These are phyloP conservation scores for Protobothrops flavoviridis DNA, from an alignment of 2,113 vertebrate genomes.

Conservation along the genomic window DNA sequence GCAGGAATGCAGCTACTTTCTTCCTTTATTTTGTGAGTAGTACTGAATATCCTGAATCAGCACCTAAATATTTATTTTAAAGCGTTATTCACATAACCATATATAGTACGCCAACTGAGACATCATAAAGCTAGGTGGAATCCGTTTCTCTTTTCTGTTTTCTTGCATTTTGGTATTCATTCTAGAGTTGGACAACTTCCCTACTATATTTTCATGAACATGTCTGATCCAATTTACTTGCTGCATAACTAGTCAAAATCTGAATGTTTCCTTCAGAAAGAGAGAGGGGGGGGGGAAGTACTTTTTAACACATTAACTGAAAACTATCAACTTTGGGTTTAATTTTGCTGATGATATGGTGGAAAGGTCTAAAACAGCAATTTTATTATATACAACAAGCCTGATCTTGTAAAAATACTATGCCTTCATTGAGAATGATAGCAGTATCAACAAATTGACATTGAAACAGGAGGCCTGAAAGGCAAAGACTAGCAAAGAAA, in stretches of 20 bases:
- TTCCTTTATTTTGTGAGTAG: not conserved
- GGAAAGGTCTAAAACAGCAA: not conserved
- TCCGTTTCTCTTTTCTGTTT: not conserved
- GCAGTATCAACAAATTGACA: not conserved
- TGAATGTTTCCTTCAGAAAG: not conserved
- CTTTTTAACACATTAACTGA: not conserved
- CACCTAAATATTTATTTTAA: not conserved
- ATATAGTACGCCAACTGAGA: not conserved
- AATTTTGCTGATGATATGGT: not conserved
- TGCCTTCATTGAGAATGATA: not conserved
- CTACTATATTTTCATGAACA: not conserved
- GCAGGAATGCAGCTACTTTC: not conserved
- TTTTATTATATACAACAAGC: not conserved
- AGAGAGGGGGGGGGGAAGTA: not conserved
- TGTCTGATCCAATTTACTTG: slow-evolving; percentile 16
- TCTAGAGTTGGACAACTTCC: not conserved
- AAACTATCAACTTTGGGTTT: not conserved
- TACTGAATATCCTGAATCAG: not conserved
- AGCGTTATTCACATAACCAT: not conserved
- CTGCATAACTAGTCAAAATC: not conserved
- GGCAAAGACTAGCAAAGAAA: not conserved
- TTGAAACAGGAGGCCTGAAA: not conserved
- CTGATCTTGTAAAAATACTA: not conserved
- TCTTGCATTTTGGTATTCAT: not conserved
- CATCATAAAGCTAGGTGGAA: not conserved